Percentiles rank a stretch among this genome's conserved stretches.
phyloP scores from a whole-genome alignment of 2,113 vertebrate species.

The Chamaetylas fuelleborni region DNA sequence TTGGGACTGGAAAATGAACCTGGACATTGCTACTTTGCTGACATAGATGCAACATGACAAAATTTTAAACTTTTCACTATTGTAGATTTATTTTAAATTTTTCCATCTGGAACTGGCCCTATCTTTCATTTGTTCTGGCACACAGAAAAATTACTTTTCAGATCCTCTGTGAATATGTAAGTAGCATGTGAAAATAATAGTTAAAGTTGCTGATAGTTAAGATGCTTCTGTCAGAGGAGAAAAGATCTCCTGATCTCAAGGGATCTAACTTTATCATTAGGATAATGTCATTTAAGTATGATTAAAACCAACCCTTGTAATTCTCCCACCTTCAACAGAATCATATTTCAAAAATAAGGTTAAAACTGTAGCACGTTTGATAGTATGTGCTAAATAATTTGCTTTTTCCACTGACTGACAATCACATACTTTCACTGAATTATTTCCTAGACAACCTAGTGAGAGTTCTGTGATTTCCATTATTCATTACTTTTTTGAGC shows the following conservation, averaged over 20 bases:
- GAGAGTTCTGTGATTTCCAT: conserved; percentile 10
- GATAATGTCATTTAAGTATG: not conserved
- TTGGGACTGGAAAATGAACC: not conserved
- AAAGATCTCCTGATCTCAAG: not conserved
- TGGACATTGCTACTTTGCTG: not conserved
- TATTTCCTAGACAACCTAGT: not conserved
- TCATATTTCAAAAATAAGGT: not conserved
- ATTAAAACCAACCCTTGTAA: not conserved
- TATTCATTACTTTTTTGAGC: conserved; percentile 20
- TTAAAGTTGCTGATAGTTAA: not conserved
- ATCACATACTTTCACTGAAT: not conserved
- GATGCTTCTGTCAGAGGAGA: not conserved
- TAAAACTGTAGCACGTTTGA: not conserved
- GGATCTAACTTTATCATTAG: not conserved
- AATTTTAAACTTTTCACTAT: not conserved
- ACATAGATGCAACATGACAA: not conserved
- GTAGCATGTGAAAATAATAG: not conserved
- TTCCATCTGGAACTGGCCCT: not conserved
- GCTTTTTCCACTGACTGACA: not conserved
- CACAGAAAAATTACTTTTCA: not conserved
- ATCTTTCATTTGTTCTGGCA: not conserved
- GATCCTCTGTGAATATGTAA: not conserved
- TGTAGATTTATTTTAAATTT: not conserved
- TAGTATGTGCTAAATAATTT: not conserved
- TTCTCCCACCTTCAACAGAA: not conserved